Percentiles rank a stretch among this genome's conserved stretches.
These are phyloP conservation scores for Centropus bengalensis DNA, from an alignment of 2,113 vertebrate genomes.

Conservation along the genomic window DNA sequence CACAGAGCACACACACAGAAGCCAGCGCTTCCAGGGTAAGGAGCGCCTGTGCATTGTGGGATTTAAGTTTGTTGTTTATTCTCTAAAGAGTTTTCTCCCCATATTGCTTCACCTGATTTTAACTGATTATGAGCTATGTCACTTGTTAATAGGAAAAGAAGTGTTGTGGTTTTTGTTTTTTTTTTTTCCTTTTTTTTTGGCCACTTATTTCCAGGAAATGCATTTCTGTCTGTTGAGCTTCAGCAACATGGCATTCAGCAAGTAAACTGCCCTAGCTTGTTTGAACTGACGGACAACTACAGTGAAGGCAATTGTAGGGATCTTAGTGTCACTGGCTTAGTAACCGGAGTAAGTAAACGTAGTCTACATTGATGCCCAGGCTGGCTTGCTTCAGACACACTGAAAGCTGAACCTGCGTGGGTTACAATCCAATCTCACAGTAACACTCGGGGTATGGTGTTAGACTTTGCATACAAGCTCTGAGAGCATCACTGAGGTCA, in stretches of 20 bases:
- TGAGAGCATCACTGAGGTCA: not conserved
- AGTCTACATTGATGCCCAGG: not conserved
- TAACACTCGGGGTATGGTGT: not conserved
- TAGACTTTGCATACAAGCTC: not conserved
- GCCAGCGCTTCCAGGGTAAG: not conserved
- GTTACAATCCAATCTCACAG: accelerated
- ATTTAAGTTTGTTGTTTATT: not conserved
- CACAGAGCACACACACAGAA: accelerated
- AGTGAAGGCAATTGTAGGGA: not conserved
- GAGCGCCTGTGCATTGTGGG: too few relatives aligned
- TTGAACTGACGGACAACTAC: not conserved
- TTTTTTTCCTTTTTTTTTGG: not conserved
- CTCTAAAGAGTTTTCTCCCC: not conserved
- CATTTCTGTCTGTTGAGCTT: not conserved
- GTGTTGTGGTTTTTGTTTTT: not conserved
- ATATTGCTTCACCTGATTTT: not conserved
- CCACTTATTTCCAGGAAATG: not conserved
- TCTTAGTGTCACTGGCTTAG: not conserved
- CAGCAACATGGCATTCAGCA: not conserved
- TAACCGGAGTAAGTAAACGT: not conserved
- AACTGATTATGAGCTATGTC: not conserved
- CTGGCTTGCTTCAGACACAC: not conserved
- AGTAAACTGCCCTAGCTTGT: not conserved
- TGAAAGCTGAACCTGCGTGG: not conserved
- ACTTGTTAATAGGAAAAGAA: not conserved